phyloP scores from a whole-genome alignment of 2,113 vertebrate genomes.

The Addax nasomaculatus region DNA sequence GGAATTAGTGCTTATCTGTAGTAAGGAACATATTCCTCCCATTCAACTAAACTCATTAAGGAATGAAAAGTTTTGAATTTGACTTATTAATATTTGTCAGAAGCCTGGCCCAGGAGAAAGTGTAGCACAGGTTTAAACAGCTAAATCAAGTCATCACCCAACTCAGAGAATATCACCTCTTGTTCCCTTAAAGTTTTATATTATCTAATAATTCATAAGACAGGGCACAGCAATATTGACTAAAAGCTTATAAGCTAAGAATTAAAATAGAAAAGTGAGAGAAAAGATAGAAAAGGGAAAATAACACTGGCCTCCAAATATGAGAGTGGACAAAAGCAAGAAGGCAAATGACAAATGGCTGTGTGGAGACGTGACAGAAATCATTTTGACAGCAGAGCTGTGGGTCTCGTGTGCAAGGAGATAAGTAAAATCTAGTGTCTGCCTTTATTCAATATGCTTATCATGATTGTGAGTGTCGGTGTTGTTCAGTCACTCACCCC shows the following conservation, averaged over 20 bases:
- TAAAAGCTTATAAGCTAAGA: not conserved
- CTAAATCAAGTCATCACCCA: not conserved
- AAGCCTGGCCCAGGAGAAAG: not conserved
- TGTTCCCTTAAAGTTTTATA: not conserved
- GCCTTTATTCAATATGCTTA: not conserved
- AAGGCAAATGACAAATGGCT: not conserved
- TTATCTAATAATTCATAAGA: not conserved
- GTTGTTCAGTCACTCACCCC: not conserved
- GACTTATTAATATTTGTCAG: not conserved
- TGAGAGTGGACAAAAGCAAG: not conserved
- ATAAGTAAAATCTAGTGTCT: not conserved
- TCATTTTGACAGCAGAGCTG: not conserved
- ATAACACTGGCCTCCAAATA: not conserved
- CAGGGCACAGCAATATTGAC: not conserved
- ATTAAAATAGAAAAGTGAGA: constrained; percentile 2
- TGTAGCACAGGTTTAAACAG: not conserved
- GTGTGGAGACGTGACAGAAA: not conserved
- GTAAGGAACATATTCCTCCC: not conserved
- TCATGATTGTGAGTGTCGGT: not conserved
- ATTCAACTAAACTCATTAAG: not conserved
- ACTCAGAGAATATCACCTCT: not conserved
- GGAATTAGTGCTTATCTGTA: not conserved
- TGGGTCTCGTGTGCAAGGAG: not conserved
- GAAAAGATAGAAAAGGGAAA: constrained; percentile 7
- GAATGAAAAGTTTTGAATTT: not conserved